Base-by-base conservation (phyloP, 2,797 vertebrate species). In the Decapterus maruadsi region DNA sequence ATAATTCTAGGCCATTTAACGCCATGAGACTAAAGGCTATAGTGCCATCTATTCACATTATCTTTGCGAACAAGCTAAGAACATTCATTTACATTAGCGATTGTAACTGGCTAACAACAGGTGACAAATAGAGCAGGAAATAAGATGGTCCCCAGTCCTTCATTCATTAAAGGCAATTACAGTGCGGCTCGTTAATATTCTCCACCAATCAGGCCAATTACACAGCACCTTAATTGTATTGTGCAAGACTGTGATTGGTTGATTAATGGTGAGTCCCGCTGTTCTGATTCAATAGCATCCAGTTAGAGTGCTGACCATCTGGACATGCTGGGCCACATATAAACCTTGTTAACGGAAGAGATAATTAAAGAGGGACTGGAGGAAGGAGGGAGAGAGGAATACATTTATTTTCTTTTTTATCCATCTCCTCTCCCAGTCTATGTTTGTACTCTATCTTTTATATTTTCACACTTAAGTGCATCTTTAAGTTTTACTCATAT, bases 131-230 rank as follows among this genome's bases (percentile, higher is more conserved):
- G 79, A 88, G 81, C 84, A 88, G 90, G 91, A 92, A 91, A 89
- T 86, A 85, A 90, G 90, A 90, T 54, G 72, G 76, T 80, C 68
- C 84, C 77, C 60, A 61, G 80, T 42, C 74, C 29, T 56, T 80
- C 87, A 70, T 89, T 89, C 67, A 91, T 93, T 91, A 89, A 19
- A 72, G 74, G 72, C 84, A 90, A 91, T 93, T 93, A 93, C 81
- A 73, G 77, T 64, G 42, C 14, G 72, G 81, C 78, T 91, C 88
- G 69, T 94, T 94, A 93, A 93, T 93, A 93, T 93, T 91, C 87
- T 80, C 87, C 81, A 85, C 92, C 88, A 93, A 92, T 93, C 82
- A 89, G 87, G 67, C 59, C 83, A 90, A 94, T 94, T 94, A 92
- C 63, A 72, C 20, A 17, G 77, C 55, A 58, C 56, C 61, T 31